These are phyloP conservation scores for Abrostola triplasia DNA, from an alignment of 2,888 invertebrate species.

Conservation along the genomic window DNA sequence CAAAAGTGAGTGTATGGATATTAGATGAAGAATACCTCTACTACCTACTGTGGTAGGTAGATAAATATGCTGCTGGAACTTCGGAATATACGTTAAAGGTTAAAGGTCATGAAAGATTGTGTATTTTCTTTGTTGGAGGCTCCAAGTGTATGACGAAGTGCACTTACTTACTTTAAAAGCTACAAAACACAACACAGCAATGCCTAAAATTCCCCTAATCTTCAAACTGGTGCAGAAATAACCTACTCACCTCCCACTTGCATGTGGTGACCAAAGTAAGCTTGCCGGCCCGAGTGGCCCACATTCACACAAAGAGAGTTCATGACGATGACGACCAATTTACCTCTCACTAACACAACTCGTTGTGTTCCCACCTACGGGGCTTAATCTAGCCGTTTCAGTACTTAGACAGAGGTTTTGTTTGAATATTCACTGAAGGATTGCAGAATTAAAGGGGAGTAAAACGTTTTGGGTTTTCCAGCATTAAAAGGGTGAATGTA, in stretches of 20 bases:
- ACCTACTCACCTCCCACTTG: too few species aligned
- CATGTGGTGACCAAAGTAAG: constrained; percentile 14
- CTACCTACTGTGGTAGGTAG: too few species aligned
- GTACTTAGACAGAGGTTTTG: background rate
- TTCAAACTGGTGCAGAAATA: background rate
- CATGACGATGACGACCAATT: constrained; percentile 65
- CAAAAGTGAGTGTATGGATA: too few species aligned
- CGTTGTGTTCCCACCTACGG: constrained; percentile 6
- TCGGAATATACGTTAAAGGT: too few species aligned
- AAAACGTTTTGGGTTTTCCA: too few species aligned
- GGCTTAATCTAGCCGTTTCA: background rate
- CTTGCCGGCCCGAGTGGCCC: constrained; percentile 54
- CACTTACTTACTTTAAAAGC: background rate
- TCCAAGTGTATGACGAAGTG: too few species aligned
- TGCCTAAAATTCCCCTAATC: background rate
- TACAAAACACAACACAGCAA: background rate
- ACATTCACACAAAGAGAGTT: constrained; percentile 67
- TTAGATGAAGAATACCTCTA: too few species aligned
- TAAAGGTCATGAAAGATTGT: too few species aligned
- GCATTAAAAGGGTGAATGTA: too few species aligned
- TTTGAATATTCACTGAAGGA: background rate
- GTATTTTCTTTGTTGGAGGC: too few species aligned
- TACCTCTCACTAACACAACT: constrained; percentile 53
- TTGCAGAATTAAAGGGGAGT: too few species aligned
- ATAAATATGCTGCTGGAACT: too few species aligned